Conservation (phyloP, 2,113 vertebrate species). For the Passer domesticus region DNA sequence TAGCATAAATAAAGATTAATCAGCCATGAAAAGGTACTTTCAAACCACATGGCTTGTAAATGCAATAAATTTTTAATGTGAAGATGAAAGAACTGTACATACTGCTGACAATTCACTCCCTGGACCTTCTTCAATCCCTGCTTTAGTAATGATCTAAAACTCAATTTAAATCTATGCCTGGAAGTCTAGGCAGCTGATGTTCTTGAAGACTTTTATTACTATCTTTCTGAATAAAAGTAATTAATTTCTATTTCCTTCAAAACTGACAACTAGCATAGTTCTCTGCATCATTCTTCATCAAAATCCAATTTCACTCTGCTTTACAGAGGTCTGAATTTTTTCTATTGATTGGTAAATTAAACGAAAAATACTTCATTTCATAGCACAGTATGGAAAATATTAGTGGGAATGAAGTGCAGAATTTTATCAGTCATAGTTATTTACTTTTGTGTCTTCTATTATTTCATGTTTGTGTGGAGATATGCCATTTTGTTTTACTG, state of each 20-base stretch:
- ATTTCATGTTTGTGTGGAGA: not conserved
- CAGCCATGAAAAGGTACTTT: conserved; percentile 22
- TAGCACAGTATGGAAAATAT: not conserved
- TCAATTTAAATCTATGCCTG: not conserved
- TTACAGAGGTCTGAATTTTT: not conserved
- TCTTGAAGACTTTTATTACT: not conserved
- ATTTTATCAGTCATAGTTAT: not conserved
- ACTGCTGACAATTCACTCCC: conserved; percentile 24
- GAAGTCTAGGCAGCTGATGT: not conserved
- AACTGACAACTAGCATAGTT: not conserved
- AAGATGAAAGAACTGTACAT: not conserved
- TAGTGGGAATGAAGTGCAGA: not conserved
- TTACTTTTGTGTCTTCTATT: not conserved
- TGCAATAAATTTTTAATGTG: conserved; percentile 28
- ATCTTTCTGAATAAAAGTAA: not conserved
- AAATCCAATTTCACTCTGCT: not conserved
- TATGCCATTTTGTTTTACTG: not conserved
- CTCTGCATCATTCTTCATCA: not conserved
- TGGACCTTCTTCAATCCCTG: not conserved
- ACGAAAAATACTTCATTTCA: not conserved
- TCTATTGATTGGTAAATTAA: not conserved
- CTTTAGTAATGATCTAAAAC: not conserved
- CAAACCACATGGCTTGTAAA: conserved; percentile 19
- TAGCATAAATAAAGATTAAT: conserved; percentile 53
- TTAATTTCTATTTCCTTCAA: not conserved